phyloP scores from a whole-genome alignment of 1,140 invertebrate genomes.

The Mactra quadrangularis region DNA sequence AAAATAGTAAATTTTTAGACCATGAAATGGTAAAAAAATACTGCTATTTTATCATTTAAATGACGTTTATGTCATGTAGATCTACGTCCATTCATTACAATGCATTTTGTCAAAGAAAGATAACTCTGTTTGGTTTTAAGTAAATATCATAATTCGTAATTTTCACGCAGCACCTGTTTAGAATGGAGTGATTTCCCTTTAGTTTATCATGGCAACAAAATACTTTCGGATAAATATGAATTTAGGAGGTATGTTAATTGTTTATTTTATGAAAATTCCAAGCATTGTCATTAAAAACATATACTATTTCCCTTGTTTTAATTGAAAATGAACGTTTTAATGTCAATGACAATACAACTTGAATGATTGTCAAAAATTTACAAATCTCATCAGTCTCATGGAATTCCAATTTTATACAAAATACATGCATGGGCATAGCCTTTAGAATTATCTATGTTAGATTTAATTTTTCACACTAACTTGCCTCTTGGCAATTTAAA shows the following conservation, averaged over 20 bases:
- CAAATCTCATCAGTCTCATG: neutral
- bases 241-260: neutral
- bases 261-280: neutral
- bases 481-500: no score
- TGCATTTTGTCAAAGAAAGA: no score
- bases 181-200: neutral
- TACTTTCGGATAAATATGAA: neutral
- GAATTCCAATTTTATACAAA: neutral
- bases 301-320: neutral
- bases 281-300: neutral
- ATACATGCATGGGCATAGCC: no score
- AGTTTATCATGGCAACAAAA: slow-evolving; percentile 40
- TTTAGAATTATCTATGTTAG: no score
- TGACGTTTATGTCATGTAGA: no score
- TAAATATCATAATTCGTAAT: neutral
- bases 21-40: no score
- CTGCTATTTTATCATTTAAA: no score
- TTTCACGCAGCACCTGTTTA: neutral
- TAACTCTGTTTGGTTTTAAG: no score
- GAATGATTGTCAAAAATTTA: neutral
- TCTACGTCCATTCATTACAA: no score
- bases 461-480: no score
- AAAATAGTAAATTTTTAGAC: no score
- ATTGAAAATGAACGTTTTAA: no score
- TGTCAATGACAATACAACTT: neutral